A percentile compares a stretch with the other conserved stretches of the same genome.
Conservation (phyloP, 2,797 vertebrate species). For the Garrulus glandarius region DNA sequence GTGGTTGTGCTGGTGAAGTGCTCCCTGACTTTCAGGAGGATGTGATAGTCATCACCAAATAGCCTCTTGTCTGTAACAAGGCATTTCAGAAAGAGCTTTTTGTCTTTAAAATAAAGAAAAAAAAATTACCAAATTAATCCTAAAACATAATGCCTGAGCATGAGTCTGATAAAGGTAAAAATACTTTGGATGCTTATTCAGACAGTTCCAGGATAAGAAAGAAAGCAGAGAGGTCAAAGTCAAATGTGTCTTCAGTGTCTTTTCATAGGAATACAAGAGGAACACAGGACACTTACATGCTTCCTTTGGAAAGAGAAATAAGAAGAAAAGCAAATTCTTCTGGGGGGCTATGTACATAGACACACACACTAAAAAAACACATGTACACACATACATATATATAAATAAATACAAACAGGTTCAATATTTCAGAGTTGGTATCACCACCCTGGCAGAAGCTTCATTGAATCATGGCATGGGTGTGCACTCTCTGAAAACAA, state of each 20-base stretch:
- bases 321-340: not conserved
- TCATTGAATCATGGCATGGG: not conserved
- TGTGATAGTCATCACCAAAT: not conserved
- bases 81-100: not conserved
- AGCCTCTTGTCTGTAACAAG: not conserved
- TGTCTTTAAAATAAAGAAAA: not conserved
- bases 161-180: not conserved
- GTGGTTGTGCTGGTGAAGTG: not conserved
- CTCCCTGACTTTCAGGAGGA: not conserved
- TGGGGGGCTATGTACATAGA: rapidly evolving
- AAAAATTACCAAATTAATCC: not conserved
- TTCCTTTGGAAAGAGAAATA: not conserved
- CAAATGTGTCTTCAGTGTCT: not conserved
- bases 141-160: not conserved
- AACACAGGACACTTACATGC: rapidly evolving
- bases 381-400: too few species aligned
- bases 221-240: not conserved
- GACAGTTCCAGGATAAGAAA: not conserved
- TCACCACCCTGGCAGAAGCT: not conserved
- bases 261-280: not conserved
- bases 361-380: not conserved
- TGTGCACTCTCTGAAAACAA: not conserved
- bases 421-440: not conserved
- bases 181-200: not conserved
- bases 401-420: not conserved